These are phyloP conservation scores for Mythimna ferrago DNA, from an alignment of 2,888 invertebrate genomes.

Conservation along the genomic window DNA sequence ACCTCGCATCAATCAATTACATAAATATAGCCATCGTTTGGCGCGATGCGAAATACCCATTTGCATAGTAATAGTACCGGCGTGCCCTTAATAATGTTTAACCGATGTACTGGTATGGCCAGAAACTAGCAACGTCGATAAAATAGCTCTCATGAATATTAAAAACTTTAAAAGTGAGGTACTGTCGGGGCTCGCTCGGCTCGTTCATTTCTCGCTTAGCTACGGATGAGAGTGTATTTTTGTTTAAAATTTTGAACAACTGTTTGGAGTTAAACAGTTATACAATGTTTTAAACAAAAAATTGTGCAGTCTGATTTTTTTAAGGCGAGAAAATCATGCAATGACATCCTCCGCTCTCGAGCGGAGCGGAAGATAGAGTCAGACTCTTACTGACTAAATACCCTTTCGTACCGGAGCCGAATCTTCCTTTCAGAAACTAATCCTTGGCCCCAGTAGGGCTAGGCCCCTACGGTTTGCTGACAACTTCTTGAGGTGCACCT, in stretches of 20 bases:
- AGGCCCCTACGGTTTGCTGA: too few species aligned
- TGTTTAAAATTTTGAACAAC: neutral
- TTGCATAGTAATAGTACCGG: constrained; percentile 73
- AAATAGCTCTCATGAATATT: constrained; percentile 68
- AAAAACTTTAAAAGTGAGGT: constrained; percentile 54
- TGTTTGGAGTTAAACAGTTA: neutral
- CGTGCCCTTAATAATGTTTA: constrained; percentile 70
- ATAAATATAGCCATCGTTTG: constrained; percentile 57
- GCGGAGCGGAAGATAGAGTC: too few species aligned
- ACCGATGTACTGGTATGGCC: constrained; percentile 64
- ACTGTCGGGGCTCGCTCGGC: constrained; percentile 2
- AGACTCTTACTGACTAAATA: too few species aligned
- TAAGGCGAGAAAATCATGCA: too few species aligned
- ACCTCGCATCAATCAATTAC: constrained; percentile 58
- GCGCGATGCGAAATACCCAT: constrained; percentile 60
- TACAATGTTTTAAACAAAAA: neutral
- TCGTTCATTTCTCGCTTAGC: constrained; percentile 30
- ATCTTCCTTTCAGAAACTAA: too few species aligned
- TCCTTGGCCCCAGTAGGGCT: too few species aligned
- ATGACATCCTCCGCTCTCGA: too few species aligned
- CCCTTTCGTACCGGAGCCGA: too few species aligned
- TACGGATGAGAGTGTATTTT: constrained; percentile 3
- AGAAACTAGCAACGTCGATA: constrained; percentile 61
- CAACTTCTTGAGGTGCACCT: too few species aligned
- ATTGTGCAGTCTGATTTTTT: neutral